These are phyloP conservation scores for Hemiprocne comata DNA, from an alignment of 2,113 vertebrate genomes.

Conservation along the genomic window DNA sequence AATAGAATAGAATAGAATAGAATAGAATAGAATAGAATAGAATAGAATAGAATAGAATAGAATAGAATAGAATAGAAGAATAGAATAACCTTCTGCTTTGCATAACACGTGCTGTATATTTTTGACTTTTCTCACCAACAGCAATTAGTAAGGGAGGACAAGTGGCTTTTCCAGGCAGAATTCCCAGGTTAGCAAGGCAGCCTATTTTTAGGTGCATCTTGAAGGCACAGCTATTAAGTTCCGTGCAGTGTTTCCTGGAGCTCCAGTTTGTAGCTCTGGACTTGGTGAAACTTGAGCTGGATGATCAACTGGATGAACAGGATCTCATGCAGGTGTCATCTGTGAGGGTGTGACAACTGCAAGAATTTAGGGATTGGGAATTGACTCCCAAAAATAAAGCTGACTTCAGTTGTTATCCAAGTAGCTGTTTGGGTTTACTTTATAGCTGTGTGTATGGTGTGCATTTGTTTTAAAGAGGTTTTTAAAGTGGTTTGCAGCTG, in stretches of 20 bases:
- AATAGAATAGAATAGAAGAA: no score
- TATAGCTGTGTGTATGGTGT: not conserved
- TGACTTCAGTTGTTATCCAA: not conserved
- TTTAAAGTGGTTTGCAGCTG: not conserved
- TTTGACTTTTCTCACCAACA: slow-evolving; percentile 42
- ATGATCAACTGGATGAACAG: not conserved
- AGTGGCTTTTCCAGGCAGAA: slow-evolving; percentile 25
- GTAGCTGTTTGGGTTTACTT: not conserved
- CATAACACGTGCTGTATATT: not conserved
- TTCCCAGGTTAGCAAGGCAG: slow-evolving; percentile 48
- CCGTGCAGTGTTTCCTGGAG: not conserved
- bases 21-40: no score
- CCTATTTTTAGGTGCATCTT: slow-evolving; percentile 38
- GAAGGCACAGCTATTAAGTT: not conserved
- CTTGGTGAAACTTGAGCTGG: not conserved
- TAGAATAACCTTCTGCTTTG: not conserved
- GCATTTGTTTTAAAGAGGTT: not conserved
- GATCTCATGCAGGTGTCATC: not conserved
- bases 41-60: no score
- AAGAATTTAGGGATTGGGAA: not conserved
- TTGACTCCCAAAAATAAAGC: not conserved
- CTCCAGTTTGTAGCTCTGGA: not conserved
- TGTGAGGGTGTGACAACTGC: not conserved
- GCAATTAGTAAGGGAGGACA: slow-evolving; percentile 30
- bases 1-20: no score